Evolutionary conservation across 1,140 invertebrate genomes (phyloP), one percentile per base, ranked within the genome.

Genomic region (Cheumatopsyche charites): DNA sequence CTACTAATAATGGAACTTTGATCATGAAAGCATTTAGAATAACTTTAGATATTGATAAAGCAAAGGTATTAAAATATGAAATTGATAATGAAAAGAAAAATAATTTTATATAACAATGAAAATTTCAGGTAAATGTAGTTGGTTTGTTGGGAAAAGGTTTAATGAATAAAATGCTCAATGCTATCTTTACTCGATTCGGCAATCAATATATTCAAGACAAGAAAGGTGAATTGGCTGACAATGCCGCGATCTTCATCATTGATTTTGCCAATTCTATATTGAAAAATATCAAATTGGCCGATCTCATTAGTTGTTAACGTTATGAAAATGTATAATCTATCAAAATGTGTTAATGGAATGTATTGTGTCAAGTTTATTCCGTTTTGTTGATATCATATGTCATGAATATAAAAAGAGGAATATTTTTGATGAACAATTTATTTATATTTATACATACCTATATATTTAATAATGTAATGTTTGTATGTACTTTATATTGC

Each of bases 121-220:
- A 63, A 42, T 67, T 72, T 47, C 49, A 75, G 71, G 49, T 73
- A 26, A 62, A 71, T 42, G 41, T 75, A 9, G 67, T 67, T n/a
- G 74, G 74, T 9, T 36, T 75, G 13, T 42, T 75, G 17, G 74
- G 74, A 23, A 70, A 70, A 17, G 71, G 74, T 9, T 25, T 73
- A 0, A 23, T 73, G 17, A 75, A 75, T 21, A 61, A 43, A 3
- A 52, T 68, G 7, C 19, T 73, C 43, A 75, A 75, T 52, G 66
- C 62, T 67, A 55, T 75, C 15, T 52, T 75, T 19, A 71, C 49
- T 7, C 47, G 62, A 26, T 62, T 71, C 15, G 71, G 62, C 58
- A 42, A 70, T 49, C 62, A 63, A 6, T 67, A 70, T 11, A 58
- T 75, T 21, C 71, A 75, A 41, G 26, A 25, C 4, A 72, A 75